Percentiles rank a stretch among this genome's conserved stretches.
These are phyloP conservation scores for Drosophila buzzatii DNA, from an alignment of 2,888 invertebrate genomes.

Conservation along the genomic window DNA sequence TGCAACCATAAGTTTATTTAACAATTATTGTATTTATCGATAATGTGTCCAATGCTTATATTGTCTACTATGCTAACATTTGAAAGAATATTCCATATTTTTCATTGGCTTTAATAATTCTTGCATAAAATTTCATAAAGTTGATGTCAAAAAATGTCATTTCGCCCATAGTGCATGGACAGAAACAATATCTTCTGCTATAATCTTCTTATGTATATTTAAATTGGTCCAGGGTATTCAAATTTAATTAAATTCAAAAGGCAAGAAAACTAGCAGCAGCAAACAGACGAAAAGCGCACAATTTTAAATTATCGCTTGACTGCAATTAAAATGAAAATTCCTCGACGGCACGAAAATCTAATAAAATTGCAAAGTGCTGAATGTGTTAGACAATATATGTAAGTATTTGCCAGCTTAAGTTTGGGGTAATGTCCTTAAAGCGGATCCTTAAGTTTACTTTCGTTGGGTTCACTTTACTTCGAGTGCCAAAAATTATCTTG, in stretches of 20 bases:
- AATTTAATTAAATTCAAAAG: slow-evolving; percentile 59
- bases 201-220: background rate
- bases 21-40: no score
- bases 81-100: no score
- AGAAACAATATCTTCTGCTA: background rate
- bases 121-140: no score
- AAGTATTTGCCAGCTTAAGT: slow-evolving; percentile 23
- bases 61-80: no score
- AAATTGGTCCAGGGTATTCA: slow-evolving; percentile 1
- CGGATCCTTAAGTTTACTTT: slow-evolving; percentile 22
- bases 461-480: background rate
- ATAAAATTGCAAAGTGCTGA: slow-evolving; percentile 46
- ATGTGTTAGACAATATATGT: slow-evolving; percentile 18
- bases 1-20: no score
- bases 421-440: slow-evolving; percentile 7
- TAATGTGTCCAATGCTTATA: no score
- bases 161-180: background rate
- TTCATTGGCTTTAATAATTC: no score
- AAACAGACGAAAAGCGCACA: slow-evolving; percentile 10
- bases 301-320: slow-evolving; percentile 51
- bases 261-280: slow-evolving; percentile 30
- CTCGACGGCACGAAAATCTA: slow-evolving; percentile 34
- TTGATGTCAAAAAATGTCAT: no score
- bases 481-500: slow-evolving; percentile 2
- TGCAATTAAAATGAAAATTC: slow-evolving; percentile 63